phyloP scores from a whole-genome alignment of 2,113 vertebrate species.

The Smithornis capensis region DNA sequence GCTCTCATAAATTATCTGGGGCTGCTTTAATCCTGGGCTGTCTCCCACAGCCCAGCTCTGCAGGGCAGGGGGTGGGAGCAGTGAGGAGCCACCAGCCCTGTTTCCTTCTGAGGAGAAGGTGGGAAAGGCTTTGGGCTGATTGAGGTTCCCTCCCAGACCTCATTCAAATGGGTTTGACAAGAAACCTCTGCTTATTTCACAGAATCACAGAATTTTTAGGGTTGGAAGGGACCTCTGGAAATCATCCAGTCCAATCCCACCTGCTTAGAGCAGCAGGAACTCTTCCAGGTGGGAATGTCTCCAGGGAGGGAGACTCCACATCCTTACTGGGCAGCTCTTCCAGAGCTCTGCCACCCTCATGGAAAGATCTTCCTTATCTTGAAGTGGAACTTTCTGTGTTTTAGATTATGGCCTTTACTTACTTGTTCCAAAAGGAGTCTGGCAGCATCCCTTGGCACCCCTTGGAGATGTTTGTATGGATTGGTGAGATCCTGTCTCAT shows the following conservation, averaged over 20 bases:
- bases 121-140: accelerated
- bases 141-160: neutral
- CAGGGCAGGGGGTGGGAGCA: neutral
- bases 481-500: neutral
- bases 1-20: neutral
- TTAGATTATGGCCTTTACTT: neutral
- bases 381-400: neutral
- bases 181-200: neutral
- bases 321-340: neutral
- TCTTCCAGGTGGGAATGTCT: neutral
- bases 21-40: neutral
- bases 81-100: neutral
- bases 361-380: neutral
- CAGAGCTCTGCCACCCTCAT: neutral
- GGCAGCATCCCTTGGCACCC: neutral
- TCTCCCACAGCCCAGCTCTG: neutral
- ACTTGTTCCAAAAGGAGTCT: neutral
- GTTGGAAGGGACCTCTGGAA: neutral
- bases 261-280: neutral
- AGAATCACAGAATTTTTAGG: neutral
- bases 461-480: neutral
- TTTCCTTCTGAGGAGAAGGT: neutral
- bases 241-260: too few species aligned
- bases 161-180: neutral
- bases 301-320: neutral